Percentiles rank a stretch among this genome's conserved stretches.
phyloP scores from a whole-genome alignment of 2,888 invertebrate species.

The Cheilosia variabilis region DNA sequence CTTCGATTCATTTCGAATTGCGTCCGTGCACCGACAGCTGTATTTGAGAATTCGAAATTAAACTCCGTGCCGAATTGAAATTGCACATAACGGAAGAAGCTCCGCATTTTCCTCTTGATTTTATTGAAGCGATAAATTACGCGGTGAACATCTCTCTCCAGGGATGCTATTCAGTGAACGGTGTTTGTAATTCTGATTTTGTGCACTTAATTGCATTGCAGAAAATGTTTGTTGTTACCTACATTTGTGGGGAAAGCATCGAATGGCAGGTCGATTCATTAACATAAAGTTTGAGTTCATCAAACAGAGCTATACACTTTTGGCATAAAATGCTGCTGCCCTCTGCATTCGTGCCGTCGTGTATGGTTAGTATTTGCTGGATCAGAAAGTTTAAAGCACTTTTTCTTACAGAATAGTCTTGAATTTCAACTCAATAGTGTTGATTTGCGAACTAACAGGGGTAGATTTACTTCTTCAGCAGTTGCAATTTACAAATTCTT shows the following conservation, averaged over 20 bases:
- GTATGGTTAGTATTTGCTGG: too few relatives aligned
- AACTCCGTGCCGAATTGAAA: slow-evolving; percentile 24
- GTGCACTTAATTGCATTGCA: slow-evolving; percentile 33
- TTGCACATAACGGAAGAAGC: slow-evolving; percentile 25
- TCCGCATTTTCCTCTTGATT: slow-evolving; percentile 12
- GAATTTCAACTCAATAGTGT: too few relatives aligned
- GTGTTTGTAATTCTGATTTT: slow-evolving; percentile 1
- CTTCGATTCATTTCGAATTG: slow-evolving; percentile 27
- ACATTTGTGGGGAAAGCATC: neutral
- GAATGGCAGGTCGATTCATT: neutral
- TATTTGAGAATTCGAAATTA: slow-evolving; percentile 29
- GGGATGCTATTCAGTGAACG: slow-evolving; percentile 37
- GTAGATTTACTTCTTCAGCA: too few relatives aligned
- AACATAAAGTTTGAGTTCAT: neutral
- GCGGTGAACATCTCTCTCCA: slow-evolving; percentile 20
- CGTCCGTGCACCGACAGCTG: neutral
- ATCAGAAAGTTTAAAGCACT: too few relatives aligned
- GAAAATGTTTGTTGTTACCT: slow-evolving; percentile 15
- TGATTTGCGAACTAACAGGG: too few relatives aligned
- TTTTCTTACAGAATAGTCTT: too few relatives aligned
- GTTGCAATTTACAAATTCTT: too few relatives aligned
- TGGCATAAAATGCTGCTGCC: too few relatives aligned
- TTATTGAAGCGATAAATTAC: slow-evolving; percentile 59
- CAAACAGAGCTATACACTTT: neutral
- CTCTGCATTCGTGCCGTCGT: too few relatives aligned